These are phyloP conservation scores for Hystrix cristata DNA, from an alignment of 2,113 vertebrate species.

Conservation along the genomic window DNA sequence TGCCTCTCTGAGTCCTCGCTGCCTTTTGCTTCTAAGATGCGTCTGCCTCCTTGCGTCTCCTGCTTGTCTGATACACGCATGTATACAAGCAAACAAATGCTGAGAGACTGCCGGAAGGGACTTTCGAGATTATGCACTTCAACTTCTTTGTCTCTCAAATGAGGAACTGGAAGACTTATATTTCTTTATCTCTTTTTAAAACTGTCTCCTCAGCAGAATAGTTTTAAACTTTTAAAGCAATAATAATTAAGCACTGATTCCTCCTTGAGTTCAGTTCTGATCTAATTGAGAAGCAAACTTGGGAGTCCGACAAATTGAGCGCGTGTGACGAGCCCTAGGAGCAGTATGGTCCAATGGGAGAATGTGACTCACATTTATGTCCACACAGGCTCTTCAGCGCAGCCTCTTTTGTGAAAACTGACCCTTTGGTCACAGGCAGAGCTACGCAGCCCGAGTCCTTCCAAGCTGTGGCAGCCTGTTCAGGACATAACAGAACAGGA, in stretches of 20 bases:
- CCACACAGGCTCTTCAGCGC: background rate
- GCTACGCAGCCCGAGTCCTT: background rate
- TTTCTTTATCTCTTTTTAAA: slow-evolving; percentile 1
- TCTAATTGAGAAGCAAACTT: background rate
- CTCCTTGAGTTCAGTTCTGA: slow-evolving; percentile 15
- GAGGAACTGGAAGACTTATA: background rate
- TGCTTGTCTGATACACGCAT: background rate
- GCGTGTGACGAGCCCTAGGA: background rate
- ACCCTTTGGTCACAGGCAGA: background rate
- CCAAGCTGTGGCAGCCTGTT: background rate
- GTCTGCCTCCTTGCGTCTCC: background rate
- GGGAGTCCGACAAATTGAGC: background rate
- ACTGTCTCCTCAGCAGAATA: background rate
- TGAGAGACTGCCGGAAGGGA: background rate
- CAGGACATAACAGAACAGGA: background rate
- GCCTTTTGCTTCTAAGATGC: background rate
- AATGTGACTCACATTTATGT: background rate
- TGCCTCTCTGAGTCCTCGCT: background rate
- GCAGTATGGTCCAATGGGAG: background rate
- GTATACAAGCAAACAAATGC: background rate
- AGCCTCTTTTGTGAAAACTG: background rate
- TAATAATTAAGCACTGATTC: background rate
- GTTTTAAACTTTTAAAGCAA: background rate
- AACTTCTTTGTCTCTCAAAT: background rate
- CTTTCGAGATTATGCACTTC: background rate